Evolutionary conservation across 2,113 vertebrate genomes (phyloP), one percentile per base, ranked within the genome.

Genomic region (Arothron firmamentum): DNA sequence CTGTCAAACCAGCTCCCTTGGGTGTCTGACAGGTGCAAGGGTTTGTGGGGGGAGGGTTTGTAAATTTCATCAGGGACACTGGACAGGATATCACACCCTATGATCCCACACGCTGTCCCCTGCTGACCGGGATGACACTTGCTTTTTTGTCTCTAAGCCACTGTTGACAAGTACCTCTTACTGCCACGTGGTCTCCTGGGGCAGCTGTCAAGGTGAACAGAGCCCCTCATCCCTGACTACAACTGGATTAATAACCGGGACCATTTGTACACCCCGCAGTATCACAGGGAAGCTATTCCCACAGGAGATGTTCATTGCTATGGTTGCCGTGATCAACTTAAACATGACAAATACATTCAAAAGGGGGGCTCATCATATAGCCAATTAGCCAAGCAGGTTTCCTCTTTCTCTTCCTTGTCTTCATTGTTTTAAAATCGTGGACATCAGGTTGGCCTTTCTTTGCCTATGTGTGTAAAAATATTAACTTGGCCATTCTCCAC

Each of bases 131-230:
- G 78, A 85, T 85, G 89, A 88, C 53, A 78, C 62, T 80, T 86
- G 80, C 78, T 87, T 86, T 86, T 90, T 90, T 90, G 80, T 89
- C 75, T 83, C 67, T 63, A 70, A 77, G 69, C 69, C 59, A 52
- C 71, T 77, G 84, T 59, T 88, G 90, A 91, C 86, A 89, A 72
- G 83, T 85, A 86, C 79, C 81, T 87, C 81, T 88, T 85, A 85
- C 76, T 85, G 85, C 87, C 82, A 75, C 62, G 56, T 75, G 76
- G 77, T 89, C 85, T 87, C 85, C 78, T 70, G 83, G 85, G 86
- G 87, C 74, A 81, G 76, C 84, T 84, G 57, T 86, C 89, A 84
- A 58, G 68, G 67, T 59, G 81, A 81, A 75, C 77, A 65, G 65
- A 67, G 64, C 54, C 70, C 66, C 66, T 65, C 65, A 55, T 84